Conservation (phyloP, 2,797 vertebrate genomes). For the Chelon auratus region DNA sequence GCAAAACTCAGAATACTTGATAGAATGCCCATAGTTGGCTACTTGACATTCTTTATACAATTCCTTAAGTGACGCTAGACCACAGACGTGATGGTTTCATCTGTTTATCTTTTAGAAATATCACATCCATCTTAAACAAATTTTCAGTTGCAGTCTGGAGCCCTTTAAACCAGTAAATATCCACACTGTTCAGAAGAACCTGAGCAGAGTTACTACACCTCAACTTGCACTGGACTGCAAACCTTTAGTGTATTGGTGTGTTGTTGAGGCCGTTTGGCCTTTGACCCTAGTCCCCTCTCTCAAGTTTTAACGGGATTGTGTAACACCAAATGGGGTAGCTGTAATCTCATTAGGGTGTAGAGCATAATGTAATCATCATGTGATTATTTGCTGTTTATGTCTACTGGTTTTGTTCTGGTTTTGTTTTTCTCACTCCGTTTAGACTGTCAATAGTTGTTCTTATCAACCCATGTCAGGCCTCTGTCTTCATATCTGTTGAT, state of each 20-base stretch:
- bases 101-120: neutral
- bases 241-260: neutral
- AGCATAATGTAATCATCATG: constrained; percentile 22
- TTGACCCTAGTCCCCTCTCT: neutral
- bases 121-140: too few species aligned
- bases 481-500: neutral
- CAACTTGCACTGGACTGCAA: neutral
- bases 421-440: constrained; percentile 2
- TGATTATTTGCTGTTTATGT: neutral
- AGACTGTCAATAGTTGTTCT: neutral
- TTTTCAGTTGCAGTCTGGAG: neutral
- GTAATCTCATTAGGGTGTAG: constrained; percentile 21
- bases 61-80: neutral
- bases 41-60: too few species aligned
- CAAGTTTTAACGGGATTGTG: neutral
- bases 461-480: neutral
- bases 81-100: neutral
- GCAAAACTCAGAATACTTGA: too few species aligned
- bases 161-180: neutral
- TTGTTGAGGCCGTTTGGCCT: neutral
- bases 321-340: neutral
- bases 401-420: neutral
- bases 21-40: neutral
- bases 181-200: neutral
- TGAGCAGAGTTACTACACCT: neutral